These are phyloP conservation scores for Pyxicephalus adspersus DNA, from an alignment of 2,113 vertebrate species.

Conservation along the genomic window DNA sequence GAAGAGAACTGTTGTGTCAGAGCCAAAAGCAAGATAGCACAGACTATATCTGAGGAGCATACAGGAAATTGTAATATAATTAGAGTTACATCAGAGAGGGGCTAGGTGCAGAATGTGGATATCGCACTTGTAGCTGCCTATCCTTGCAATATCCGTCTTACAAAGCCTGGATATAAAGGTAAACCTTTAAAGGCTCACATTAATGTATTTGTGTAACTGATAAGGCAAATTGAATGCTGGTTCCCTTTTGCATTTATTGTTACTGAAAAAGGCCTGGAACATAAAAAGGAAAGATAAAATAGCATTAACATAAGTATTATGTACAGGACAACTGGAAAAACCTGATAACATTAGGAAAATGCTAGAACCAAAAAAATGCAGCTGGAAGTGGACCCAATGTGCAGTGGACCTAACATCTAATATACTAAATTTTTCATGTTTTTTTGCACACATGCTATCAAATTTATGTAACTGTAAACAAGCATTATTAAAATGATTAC, in stretches of 20 bases:
- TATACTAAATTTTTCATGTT: too few relatives aligned
- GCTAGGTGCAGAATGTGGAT: too few relatives aligned
- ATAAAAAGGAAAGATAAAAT: constrained; percentile 46
- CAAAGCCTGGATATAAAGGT: background rate
- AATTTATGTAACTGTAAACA: too few relatives aligned
- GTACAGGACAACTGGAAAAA: constrained; percentile 60
- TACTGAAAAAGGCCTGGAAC: constrained; percentile 59
- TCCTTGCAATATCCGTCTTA: background rate
- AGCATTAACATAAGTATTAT: constrained; percentile 56
- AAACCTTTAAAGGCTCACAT: constrained; percentile 36
- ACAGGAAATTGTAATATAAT: too few relatives aligned
- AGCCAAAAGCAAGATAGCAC: too few relatives aligned
- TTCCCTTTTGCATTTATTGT: constrained; percentile 43
- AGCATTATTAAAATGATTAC: too few relatives aligned
- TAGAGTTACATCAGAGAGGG: too few relatives aligned
- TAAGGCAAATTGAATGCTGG: constrained; percentile 19
- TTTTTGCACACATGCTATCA: too few relatives aligned
- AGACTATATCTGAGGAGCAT: too few relatives aligned
- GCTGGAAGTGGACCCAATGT: background rate
- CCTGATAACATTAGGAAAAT: constrained; percentile 46
- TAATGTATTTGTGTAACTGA: constrained; percentile 1
- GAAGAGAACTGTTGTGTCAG: too few relatives aligned
- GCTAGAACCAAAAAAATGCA: constrained; percentile 54
- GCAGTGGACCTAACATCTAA: too few relatives aligned
- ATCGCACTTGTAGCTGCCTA: too few relatives aligned